Conservation (phyloP, 2,797 vertebrate genomes). For the Lateolabrax maculatus region DNA sequence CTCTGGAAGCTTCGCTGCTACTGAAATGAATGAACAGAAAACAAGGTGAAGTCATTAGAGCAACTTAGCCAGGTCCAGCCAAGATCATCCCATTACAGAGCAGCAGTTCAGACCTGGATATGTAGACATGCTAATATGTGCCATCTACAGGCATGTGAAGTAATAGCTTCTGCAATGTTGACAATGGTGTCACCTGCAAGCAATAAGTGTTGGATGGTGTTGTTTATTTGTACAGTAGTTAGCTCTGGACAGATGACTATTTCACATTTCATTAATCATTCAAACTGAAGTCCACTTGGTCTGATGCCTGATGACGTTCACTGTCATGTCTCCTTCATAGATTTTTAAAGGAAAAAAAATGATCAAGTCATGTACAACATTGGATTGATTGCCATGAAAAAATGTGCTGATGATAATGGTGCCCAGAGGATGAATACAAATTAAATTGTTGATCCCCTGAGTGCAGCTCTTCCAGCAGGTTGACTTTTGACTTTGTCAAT, state of each 20-base stretch:
- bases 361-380: no score
- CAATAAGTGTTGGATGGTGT: neutral
- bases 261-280: neutral
- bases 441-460: neutral
- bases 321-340: neutral
- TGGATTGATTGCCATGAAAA: neutral
- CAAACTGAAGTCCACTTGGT: neutral
- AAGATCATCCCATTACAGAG: slow-evolving; percentile 10
- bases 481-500: neutral
- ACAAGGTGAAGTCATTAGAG: slow-evolving; percentile 13
- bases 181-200: slow-evolving; percentile 10
- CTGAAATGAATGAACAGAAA: slow-evolving; percentile 26
- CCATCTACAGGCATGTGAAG: neutral
- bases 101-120: neutral
- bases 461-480: neutral
- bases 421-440: neutral
- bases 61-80: neutral
- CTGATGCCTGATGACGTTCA: neutral
- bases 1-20: neutral
- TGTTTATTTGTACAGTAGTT: neutral
- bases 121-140: neutral
- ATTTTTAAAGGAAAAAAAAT: neutral
- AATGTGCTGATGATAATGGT: neutral
- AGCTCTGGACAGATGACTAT: neutral
- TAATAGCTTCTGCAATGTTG: neutral